Evolutionary conservation across 1,140 invertebrate genomes (phyloP), one percentile per base, ranked within the genome.

Genomic region (Glomeris maerens): DNA sequence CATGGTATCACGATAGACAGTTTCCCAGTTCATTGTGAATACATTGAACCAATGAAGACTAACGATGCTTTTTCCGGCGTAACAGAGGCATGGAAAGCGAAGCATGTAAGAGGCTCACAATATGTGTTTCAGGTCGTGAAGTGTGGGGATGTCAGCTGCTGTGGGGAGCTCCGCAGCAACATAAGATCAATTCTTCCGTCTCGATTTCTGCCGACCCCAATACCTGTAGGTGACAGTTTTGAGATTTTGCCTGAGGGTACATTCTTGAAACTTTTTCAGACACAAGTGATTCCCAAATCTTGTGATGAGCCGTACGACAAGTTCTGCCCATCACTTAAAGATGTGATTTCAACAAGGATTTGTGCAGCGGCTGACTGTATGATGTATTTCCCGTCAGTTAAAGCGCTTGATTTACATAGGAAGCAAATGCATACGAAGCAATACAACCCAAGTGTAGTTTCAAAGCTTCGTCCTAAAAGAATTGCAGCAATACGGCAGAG

Each of bases 11-110:
- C 54, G n/a, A 46, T 56, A 22, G 48, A 62, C 59, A 40, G 45
- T 53, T 47, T 63, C 62, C 39, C 40, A 27, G 59, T 65, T 28
- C 44, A 60, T n/a, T 60, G 63, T 40, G 56, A 62, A 52, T 66
- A 62, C 50, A 53, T 55, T 28, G 14, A 50, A 21, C 45, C 49
- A 21, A 26, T 23, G 23, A 26, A 17, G 26, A 27, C 17, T 5
- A 38, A 14, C 45, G 38, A 50, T 22, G 5, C 13, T n/a, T n/a
- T n/a, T n/a, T n/a, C n/a, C n/a, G n/a, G n/a, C 28, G 28, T 45
- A n/a, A 17, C 41, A 38, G 27, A 39, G 27, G 41, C 53, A 28
- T 58, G 52, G 55, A 23, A 27, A 20, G 29, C 47, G 13, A 39
- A 36, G 22, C 57, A 58, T 55, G 52, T 56, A 14, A 23, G 55